Base-by-base conservation (phyloP, 2,797 vertebrate genomes). In the Choloepus didactylus region DNA sequence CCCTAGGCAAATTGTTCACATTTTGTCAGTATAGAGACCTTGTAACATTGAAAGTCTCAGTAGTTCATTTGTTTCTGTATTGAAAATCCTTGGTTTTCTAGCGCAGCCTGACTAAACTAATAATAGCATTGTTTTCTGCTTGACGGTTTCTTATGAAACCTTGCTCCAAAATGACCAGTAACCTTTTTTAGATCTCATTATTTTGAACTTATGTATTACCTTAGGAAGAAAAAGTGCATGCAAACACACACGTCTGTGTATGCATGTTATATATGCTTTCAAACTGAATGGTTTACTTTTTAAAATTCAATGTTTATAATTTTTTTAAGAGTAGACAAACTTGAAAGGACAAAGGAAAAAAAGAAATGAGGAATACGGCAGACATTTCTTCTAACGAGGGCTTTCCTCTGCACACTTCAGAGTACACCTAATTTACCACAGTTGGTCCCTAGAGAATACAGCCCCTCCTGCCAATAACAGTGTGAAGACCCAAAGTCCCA, bases 11-110 rank as follows among this genome's bases (percentile, higher is more conserved):
- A 23, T 54, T 84, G 59, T 87, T 70, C 94, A 64, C 60, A 87
- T 80, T 90, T 87, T 92, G 64, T 81, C 75, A 77, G 90, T 27
- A 69, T 16, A 81, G 46, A 86, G 41, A 75, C 88, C 69, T 95
- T 86, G 66, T 76, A 76, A 72, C 73, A 93, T 8, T 67, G 73
- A 93, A 90, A 87, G 41, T 12, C 81, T 95, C 54, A 77, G 3
- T 86, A 25, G 95, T 92, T 93, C 87, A 69, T 93, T 89, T 89
- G 88, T 97, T 91, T 91, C 59, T 89, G 4, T 77, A 64, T 56
- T 90, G 60, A 90, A 83, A 85, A 84, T 93, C 56, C 31, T 88
- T 86, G 44, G 8, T 81, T 95, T 87, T 95, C 60, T 73, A 56
- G 64, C 38, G 62, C 31, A 35, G 3, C 49, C 11, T 69, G 35